A percentile compares a stretch with the other conserved stretches of the same genome.
These are phyloP conservation scores for Eupithecia abbreviata DNA, from an alignment of 2,888 invertebrate genomes.

Conservation along the genomic window DNA sequence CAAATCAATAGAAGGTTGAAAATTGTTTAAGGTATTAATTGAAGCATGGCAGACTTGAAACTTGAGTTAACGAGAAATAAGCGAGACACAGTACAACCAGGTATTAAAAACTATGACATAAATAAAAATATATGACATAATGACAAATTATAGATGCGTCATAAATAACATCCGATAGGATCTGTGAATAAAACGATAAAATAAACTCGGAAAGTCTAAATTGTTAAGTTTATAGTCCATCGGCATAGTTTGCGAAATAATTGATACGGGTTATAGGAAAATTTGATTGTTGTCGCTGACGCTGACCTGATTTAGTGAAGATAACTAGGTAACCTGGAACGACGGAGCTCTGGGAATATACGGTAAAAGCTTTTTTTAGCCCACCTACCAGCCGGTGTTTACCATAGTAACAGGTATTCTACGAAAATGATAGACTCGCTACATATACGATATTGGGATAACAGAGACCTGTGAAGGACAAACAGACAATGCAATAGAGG, in stretches of 20 bases:
- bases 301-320: constrained; percentile 3
- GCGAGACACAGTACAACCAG: background rate
- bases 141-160: background rate
- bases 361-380: background rate
- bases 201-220: background rate
- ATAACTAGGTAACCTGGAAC: constrained; percentile 1
- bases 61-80: background rate
- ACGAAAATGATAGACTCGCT: background rate
- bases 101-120: background rate
- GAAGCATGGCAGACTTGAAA: background rate
- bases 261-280: constrained; percentile 55
- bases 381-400: background rate
- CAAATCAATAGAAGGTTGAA: constrained; percentile 24
- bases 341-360: background rate
- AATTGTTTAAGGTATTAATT: constrained; percentile 3
- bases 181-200: background rate
- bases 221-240: constrained; percentile 27
- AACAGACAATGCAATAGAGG: background rate
- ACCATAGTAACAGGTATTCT: background rate
- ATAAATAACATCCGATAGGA: background rate
- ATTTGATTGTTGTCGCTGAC: constrained; percentile 51
- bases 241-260: constrained; percentile 52
- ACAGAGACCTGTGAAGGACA: background rate
- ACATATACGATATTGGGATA: background rate
- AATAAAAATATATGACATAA: background rate